phyloP scores from a whole-genome alignment of 2,113 vertebrate species.

The Copsychus sechellarum region DNA sequence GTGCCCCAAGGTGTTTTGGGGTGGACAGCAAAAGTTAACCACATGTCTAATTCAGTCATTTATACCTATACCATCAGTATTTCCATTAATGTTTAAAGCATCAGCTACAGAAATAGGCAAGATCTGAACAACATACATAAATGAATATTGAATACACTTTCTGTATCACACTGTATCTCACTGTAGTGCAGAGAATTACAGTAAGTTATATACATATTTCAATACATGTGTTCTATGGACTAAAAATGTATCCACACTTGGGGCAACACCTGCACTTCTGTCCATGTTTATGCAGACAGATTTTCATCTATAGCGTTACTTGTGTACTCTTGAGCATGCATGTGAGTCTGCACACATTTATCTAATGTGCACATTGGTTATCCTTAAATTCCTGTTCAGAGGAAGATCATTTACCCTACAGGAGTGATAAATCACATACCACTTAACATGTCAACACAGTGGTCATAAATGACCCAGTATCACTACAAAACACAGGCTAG shows the following conservation, averaged over 20 bases:
- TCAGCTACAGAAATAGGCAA: not conserved
- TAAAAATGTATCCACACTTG: not conserved
- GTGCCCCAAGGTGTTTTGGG: not conserved
- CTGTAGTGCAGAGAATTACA: not conserved
- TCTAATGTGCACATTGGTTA: not conserved
- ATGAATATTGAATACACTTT: not conserved
- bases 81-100: not conserved
- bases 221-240: not conserved
- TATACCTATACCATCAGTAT: not conserved
- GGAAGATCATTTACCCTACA: not conserved
- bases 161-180: not conserved
- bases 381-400: not conserved
- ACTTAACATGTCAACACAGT: not conserved
- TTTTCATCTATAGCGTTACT: not conserved
- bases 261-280: not conserved
- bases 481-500: not conserved
- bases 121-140: not conserved
- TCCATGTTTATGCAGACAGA: not conserved
- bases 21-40: not conserved
- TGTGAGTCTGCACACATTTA: not conserved
- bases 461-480: not conserved
- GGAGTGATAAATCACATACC: not conserved
- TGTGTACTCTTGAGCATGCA: accelerated
- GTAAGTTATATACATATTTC: not conserved
- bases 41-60: not conserved